phyloP scores from a whole-genome alignment of 2,797 vertebrate species.

The Poecile montanus region DNA sequence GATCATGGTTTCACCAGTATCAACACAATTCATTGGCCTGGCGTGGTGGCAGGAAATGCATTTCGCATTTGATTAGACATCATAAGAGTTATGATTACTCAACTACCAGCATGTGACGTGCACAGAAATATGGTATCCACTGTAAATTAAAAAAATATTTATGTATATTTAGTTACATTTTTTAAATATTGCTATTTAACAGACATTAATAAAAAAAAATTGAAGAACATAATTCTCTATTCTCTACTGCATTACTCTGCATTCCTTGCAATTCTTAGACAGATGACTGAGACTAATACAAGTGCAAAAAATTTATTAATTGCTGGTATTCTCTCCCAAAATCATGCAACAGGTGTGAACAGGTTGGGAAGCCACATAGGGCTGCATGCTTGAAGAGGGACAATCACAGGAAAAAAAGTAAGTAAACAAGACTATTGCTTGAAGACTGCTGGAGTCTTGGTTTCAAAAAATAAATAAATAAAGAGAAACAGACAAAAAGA shows the following conservation, averaged over 20 bases:
- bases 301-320: background rate
- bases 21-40: background rate
- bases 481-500: background rate
- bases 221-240: background rate
- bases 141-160: constrained; percentile 12
- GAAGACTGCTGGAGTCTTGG: background rate
- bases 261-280: background rate
- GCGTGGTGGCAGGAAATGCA: background rate
- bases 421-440: background rate
- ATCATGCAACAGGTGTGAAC: background rate
- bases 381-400: background rate
- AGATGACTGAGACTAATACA: background rate
- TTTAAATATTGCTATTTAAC: constrained; percentile 34
- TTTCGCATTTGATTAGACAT: background rate
- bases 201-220: constrained; percentile 28
- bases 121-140: constrained; percentile 23
- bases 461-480: background rate
- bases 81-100: background rate
- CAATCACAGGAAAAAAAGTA: background rate
- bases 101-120: constrained; percentile 22
- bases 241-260: background rate
- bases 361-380: background rate
- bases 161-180: constrained; percentile 48
- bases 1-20: background rate
- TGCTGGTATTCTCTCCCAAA: background rate